Conservation (phyloP, 2,888 invertebrate genomes). For the Sesia bembeciformis region DNA sequence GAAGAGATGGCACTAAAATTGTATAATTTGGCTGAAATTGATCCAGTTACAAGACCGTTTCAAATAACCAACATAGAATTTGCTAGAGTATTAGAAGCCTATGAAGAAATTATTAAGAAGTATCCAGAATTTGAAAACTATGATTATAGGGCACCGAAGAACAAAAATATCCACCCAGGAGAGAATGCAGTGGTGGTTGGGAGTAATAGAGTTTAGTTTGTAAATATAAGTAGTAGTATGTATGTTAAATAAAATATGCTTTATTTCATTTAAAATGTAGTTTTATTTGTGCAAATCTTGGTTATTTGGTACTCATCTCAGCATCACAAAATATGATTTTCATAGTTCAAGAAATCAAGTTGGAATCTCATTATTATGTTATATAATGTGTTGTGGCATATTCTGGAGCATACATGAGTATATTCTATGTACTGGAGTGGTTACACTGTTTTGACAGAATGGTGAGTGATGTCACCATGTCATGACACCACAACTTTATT, state of each 20-base stretch:
- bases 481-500: too few species aligned
- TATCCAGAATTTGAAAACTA: slow-evolving; percentile 79
- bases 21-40: slow-evolving; percentile 81
- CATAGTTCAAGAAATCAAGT: too few species aligned
- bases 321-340: too few species aligned
- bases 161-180: slow-evolving; percentile 14
- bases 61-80: slow-evolving; percentile 87
- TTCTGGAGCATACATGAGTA: too few species aligned
- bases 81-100: slow-evolving; percentile 83
- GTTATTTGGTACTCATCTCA: too few species aligned
- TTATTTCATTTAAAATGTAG: neutral
- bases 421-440: too few species aligned
- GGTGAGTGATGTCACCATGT: too few species aligned
- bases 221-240: neutral
- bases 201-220: neutral
- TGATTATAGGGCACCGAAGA: slow-evolving; percentile 78
- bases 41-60: slow-evolving; percentile 80
- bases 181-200: slow-evolving; percentile 12
- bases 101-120: slow-evolving; percentile 80
- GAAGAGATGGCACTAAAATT: slow-evolving; percentile 79
- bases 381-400: too few species aligned
- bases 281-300: neutral
- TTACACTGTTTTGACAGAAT: too few species aligned
- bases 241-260: neutral
- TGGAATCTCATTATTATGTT: too few species aligned